Conservation (phyloP, 2,797 vertebrate species). For the Bucorvus abyssinicus region DNA sequence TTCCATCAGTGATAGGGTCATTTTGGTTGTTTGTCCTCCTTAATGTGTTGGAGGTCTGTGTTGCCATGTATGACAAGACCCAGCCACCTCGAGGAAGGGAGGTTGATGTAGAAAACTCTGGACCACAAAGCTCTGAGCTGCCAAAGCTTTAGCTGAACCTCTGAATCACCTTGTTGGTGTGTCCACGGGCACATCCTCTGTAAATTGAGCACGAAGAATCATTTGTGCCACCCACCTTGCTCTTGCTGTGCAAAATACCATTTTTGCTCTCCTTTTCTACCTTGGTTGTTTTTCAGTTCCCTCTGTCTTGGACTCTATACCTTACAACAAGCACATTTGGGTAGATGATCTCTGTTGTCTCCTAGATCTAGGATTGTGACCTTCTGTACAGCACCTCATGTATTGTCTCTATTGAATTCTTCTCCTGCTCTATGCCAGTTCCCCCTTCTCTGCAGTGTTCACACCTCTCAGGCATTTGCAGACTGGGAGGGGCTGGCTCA, state of each 20-base stretch:
- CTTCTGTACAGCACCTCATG: background rate
- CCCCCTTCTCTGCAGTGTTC: background rate
- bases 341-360: background rate
- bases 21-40: background rate
- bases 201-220: background rate
- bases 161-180: background rate
- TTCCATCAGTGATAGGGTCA: background rate
- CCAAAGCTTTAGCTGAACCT: background rate
- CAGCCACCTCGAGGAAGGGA: fast-evolving
- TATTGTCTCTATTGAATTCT: background rate
- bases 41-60: background rate
- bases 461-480: background rate
- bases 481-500: background rate
- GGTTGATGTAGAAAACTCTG: background rate
- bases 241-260: background rate
- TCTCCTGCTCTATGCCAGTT: background rate
- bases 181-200: background rate
- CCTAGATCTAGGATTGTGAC: background rate
- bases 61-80: fast-evolving
- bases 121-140: background rate
- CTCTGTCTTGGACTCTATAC: background rate
- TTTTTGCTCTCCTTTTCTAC: background rate
- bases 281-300: fast-evolving
- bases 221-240: background rate
- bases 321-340: background rate